These are phyloP conservation scores for Notothenia rossii DNA, from an alignment of 2,113 vertebrate genomes.

Conservation along the genomic window DNA sequence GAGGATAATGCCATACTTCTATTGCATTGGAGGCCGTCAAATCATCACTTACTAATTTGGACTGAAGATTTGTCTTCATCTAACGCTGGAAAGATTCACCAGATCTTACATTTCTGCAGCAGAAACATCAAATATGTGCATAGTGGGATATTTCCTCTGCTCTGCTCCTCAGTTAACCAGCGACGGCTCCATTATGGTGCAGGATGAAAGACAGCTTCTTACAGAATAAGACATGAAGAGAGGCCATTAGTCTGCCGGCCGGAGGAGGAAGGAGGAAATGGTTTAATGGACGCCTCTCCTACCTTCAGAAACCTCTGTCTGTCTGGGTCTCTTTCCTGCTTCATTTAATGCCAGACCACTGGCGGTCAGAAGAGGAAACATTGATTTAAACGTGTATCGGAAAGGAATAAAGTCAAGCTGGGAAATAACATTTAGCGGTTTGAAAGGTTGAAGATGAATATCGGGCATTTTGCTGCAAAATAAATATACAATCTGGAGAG, in stretches of 20 bases:
- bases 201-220: conserved; percentile 75
- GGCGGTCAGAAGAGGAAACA: conserved; percentile 53
- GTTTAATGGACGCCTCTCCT: conserved; percentile 74
- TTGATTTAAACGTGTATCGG: conserved; percentile 61
- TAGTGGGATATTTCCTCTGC: conserved; percentile 45
- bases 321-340: conserved; percentile 37
- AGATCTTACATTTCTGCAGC: conserved; percentile 7
- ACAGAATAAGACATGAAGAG: conserved; percentile 81
- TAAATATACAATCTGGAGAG: conserved; percentile 64
- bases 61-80: neutral
- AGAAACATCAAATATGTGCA: conserved; percentile 13
- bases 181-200: conserved; percentile 61
- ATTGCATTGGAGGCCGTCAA: neutral
- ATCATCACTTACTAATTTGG: conserved; percentile 1
- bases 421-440: conserved; percentile 62
- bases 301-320: conserved; percentile 22
- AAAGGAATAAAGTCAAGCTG: conserved; percentile 53
- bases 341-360: conserved; percentile 49
- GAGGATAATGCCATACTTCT: neutral
- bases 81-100: conserved; percentile 31
- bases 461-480: conserved; percentile 64
- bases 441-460: conserved; percentile 54
- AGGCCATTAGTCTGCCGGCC: conserved; percentile 78
- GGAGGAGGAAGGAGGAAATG: conserved; percentile 75
- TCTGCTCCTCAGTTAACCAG: conserved; percentile 62